phyloP scores from a whole-genome alignment of 2,113 vertebrate species.

The Notarius quadriscutis region DNA sequence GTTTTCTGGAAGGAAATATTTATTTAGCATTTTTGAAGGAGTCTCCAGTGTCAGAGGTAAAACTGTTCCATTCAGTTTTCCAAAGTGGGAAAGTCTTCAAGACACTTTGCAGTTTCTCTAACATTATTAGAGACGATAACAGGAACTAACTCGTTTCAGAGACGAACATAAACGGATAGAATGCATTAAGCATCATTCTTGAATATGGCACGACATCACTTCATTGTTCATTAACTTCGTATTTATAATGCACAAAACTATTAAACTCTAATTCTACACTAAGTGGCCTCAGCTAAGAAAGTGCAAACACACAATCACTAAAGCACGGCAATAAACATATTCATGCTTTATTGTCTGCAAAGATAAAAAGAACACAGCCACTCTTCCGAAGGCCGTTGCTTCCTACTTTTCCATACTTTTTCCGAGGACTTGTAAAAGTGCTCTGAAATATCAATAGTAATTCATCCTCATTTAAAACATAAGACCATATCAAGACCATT shows the following conservation, averaged over 20 bases:
- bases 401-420: constrained; percentile 24
- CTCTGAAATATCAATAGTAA: constrained; percentile 38
- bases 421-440: constrained; percentile 21
- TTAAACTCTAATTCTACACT: background rate
- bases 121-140: background rate
- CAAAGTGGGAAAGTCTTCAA: background rate
- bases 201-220: background rate
- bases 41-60: background rate
- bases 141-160: background rate
- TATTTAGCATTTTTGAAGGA: background rate
- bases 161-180: background rate
- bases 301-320: background rate
- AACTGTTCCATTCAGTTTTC: background rate
- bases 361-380: background rate
- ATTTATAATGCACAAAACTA: background rate
- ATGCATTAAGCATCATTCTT: background rate
- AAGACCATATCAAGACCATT: constrained; percentile 37
- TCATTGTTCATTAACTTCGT: background rate
- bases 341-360: background rate
- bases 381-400: background rate
- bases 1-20: background rate
- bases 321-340: background rate
- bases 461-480: constrained; percentile 38
- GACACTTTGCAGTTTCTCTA: background rate
- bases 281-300: background rate